Evolutionary conservation across 2,888 invertebrate genomes (phyloP).

Genomic region (Calliphora vomitoria): DNA sequence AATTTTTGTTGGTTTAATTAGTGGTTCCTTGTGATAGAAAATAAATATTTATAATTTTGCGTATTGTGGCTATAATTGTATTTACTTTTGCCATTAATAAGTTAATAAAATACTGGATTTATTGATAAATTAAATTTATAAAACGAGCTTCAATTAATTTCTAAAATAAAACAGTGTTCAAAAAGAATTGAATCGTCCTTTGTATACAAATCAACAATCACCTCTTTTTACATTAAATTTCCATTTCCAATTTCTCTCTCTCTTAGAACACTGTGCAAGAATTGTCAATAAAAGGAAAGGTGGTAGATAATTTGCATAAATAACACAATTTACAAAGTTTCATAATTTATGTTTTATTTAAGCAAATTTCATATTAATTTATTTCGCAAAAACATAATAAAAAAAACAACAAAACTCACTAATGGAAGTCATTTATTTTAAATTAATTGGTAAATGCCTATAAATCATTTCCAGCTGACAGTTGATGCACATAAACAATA

Average conservation of each 20-base stretch:
- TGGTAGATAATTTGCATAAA: slow-evolving; percentile 5
- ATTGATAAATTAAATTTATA: not conserved
- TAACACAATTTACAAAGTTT: slow-evolving; percentile 3
- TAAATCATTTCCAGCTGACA: slow-evolving; percentile 27
- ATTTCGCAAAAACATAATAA: not conserved
- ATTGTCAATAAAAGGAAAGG: not conserved
- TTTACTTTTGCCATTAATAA: not conserved
- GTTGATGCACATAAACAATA: slow-evolving; percentile 5
- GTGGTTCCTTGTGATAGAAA: not conserved
- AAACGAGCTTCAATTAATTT: not conserved
- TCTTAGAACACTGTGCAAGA: slow-evolving; percentile 1
- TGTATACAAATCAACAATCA: too few species aligned
- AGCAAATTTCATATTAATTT: slow-evolving; percentile 8
- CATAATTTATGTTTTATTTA: slow-evolving; percentile 27
- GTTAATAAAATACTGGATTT: not conserved
- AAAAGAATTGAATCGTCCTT: too few species aligned
- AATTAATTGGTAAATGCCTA: slow-evolving; percentile 25
- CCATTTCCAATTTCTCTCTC: not conserved
- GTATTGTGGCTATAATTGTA: not conserved
- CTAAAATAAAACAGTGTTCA: not conserved
- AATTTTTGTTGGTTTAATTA: not conserved
- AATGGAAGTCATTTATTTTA: slow-evolving; percentile 38
- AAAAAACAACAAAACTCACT: slow-evolving; percentile 2
- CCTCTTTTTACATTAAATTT: too few species aligned
- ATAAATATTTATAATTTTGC: not conserved